Conservation (phyloP, 2,797 vertebrate genomes). For the Leuciscus waleckii region DNA sequence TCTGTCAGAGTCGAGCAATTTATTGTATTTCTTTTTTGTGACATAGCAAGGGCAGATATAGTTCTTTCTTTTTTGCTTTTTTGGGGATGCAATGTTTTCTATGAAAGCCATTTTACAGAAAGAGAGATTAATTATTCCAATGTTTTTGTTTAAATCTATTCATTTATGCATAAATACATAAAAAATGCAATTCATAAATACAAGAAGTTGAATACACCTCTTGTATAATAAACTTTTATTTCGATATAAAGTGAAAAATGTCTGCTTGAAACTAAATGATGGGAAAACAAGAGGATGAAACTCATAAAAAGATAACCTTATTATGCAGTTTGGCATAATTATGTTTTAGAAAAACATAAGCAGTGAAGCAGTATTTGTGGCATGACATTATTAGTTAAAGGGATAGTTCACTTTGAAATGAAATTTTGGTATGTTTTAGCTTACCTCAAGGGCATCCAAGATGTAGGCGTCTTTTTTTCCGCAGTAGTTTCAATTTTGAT, state of each 20-base stretch:
- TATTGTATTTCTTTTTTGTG: conserved; percentile 58
- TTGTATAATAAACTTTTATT: not conserved
- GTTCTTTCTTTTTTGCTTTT: conserved; percentile 5
- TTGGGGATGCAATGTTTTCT: not conserved
- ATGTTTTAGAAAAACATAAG: not conserved
- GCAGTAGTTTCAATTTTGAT: too few species aligned
- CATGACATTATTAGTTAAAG: too few species aligned
- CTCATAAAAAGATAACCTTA: not conserved
- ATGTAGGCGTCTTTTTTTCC: too few species aligned
- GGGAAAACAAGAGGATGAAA: not conserved
- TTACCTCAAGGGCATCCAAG: too few species aligned
- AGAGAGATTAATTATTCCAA: not conserved
- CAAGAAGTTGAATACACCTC: not conserved
- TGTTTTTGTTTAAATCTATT: not conserved
- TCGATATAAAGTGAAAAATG: not conserved
- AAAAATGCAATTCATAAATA: not conserved
- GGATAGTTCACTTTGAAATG: too few species aligned
- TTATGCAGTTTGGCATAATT: not conserved
- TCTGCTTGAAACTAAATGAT: not conserved
- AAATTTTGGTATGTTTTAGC: too few species aligned
- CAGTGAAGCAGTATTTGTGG: too few species aligned
- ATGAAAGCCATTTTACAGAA: not conserved
- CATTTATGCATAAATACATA: not conserved
- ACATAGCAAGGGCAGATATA: conserved; percentile 22
- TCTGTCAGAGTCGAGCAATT: conserved; percentile 64